Percentiles rank a stretch among this genome's conserved stretches.
Conservation (phyloP, 2,113 vertebrate genomes). For the Vidua chalybeata region DNA sequence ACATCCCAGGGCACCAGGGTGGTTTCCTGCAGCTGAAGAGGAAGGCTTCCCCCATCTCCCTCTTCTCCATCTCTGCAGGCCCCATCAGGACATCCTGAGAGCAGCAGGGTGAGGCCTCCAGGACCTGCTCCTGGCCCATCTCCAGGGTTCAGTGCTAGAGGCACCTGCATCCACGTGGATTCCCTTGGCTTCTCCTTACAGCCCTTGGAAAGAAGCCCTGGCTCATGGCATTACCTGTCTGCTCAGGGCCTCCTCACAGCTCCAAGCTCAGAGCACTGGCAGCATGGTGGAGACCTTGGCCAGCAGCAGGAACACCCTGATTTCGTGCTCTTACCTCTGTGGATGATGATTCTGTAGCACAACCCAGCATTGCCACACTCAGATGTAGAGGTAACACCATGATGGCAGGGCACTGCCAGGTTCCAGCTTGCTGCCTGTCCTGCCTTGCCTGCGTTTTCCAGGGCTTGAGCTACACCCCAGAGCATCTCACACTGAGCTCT, state of each 20-base stretch:
- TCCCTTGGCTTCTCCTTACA: background rate
- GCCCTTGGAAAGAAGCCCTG: background rate
- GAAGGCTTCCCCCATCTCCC: background rate
- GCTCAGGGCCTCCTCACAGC: background rate
- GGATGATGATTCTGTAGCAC: background rate
- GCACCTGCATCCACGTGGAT: rapidly evolving
- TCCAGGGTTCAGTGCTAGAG: background rate
- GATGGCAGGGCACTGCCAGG: background rate
- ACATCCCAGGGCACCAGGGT: background rate
- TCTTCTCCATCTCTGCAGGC: background rate
- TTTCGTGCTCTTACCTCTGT: rapidly evolving
- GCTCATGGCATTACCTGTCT: background rate
- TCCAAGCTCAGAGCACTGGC: background rate
- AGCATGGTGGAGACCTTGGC: rapidly evolving
- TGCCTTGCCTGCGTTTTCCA: background rate
- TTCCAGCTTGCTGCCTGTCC: background rate
- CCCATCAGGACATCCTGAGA: background rate
- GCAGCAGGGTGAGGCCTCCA: background rate
- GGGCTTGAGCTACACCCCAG: background rate
- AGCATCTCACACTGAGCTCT: background rate
- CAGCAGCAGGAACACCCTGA: background rate
- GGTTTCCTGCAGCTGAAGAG: conserved; percentile 2
- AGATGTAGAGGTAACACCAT: background rate
- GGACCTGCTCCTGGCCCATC: background rate
- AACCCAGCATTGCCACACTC: background rate